These are phyloP conservation scores for Coenobita brevimanus DNA, from an alignment of 1,140 invertebrate genomes.

Conservation along the genomic window DNA sequence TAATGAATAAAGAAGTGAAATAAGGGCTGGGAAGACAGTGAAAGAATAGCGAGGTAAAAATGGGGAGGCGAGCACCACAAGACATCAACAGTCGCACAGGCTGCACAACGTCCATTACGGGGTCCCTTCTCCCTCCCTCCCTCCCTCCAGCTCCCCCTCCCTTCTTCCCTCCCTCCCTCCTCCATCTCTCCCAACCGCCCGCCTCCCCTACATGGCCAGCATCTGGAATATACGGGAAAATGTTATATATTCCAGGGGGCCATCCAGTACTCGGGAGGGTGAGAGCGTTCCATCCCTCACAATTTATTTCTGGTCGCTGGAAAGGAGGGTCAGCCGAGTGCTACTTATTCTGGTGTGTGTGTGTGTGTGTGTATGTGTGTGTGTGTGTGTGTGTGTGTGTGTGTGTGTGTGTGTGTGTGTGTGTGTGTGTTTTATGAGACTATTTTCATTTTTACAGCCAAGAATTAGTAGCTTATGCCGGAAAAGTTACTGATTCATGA, in stretches of 20 bases:
- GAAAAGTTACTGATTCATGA: no score
- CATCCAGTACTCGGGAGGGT: not conserved
- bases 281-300: not conserved
- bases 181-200: not conserved
- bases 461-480: not conserved
- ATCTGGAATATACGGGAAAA: constrained; percentile 38
- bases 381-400: not conserved
- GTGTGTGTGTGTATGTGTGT: not conserved
- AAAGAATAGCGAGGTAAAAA: constrained; percentile 8
- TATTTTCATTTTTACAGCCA: not conserved
- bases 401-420: constrained; percentile 10
- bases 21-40: no score
- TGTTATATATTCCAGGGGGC: not conserved
- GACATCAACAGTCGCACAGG: constrained; percentile 39
- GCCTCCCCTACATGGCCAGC: constrained; percentile 15
- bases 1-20: no score
- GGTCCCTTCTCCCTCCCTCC: constrained; percentile 1
- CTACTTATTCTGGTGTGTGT: no score
- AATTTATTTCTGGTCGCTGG: no score
- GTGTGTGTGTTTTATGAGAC: no score
- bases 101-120: constrained; percentile 45
- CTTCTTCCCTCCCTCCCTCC: not conserved
- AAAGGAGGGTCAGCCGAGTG: no score
- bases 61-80: not conserved
- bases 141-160: not conserved